phyloP scores from a whole-genome alignment of 2,888 invertebrate genomes.

The Pristionchus japonicus region DNA sequence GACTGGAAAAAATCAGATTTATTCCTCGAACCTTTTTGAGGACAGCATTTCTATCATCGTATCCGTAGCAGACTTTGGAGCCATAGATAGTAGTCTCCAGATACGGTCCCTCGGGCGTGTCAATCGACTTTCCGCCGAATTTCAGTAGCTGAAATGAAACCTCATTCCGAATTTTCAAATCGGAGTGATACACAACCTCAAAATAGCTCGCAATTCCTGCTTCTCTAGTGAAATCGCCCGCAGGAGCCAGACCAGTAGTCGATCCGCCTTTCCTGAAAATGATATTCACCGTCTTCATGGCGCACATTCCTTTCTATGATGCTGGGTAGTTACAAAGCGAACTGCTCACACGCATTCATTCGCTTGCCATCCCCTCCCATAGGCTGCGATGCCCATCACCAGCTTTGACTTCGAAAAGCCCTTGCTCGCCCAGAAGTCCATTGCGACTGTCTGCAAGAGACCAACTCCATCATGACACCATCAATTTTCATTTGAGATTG shows the following conservation, averaged over 20 bases:
- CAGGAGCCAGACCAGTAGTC: not conserved
- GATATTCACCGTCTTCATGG: too few relatives aligned
- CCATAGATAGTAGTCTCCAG: not conserved
- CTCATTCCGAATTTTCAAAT: not conserved
- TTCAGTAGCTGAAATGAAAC: not conserved
- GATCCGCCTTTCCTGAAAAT: not conserved
- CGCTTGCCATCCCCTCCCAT: slow-evolving; percentile 59
- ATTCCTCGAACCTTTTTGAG: not conserved
- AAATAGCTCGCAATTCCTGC: slow-evolving; percentile 95
- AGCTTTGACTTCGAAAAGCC: too few relatives aligned
- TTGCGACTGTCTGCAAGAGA: too few relatives aligned
- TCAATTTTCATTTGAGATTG: slow-evolving; percentile 83
- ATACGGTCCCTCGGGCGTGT: not conserved
- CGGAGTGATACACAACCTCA: slow-evolving; percentile 78
- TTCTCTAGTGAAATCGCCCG: slow-evolving; percentile 84
- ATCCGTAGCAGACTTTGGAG: not conserved
- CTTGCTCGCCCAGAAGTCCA: too few relatives aligned
- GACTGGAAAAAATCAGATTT: not conserved
- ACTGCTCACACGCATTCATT: not conserved
- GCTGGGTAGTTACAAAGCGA: too few relatives aligned
- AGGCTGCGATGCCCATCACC: slow-evolving; percentile 58
- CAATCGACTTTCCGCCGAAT: not conserved
- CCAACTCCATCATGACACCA: slow-evolving; percentile 54
- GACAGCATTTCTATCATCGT: not conserved
- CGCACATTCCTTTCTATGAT: too few relatives aligned